These are phyloP conservation scores for Reticulitermes lucifugus DNA, from an alignment of 2,888 invertebrate species.

Conservation along the genomic window DNA sequence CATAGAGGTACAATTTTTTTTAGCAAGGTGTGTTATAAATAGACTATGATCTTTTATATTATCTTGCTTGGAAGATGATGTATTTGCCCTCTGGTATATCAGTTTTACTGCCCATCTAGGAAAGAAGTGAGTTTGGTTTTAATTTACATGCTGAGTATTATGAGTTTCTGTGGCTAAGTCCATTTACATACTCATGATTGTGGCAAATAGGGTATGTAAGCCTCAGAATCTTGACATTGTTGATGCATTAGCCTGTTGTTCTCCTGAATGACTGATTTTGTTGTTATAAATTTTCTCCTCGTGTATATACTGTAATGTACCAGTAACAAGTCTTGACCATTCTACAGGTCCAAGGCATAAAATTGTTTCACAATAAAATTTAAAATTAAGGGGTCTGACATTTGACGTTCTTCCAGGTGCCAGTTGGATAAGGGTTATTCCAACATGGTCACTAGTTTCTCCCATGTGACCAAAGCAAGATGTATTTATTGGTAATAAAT, in stretches of 20 bases:
- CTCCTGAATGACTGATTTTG: conserved; percentile 28
- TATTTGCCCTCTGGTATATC: conserved; percentile 19
- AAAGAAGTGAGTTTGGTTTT: background rate
- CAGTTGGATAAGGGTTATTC: background rate
- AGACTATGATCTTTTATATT: conserved; percentile 11
- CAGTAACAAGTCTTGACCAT: conserved; percentile 12
- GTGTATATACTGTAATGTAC: conserved; percentile 33
- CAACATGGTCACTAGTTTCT: background rate
- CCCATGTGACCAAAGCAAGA: background rate
- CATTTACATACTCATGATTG: background rate
- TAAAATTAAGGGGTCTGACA: background rate
- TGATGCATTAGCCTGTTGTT: conserved; percentile 4
- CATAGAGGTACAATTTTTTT: conserved; percentile 24
- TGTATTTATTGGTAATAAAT: background rate
- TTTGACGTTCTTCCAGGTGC: background rate
- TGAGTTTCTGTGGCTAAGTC: conserved; percentile 37
- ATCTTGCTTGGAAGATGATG: conserved; percentile 24
- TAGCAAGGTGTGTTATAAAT: conserved; percentile 23
- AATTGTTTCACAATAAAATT: background rate
- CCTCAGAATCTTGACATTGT: background rate
- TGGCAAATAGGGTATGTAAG: background rate
- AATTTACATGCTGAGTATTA: conserved; percentile 21
- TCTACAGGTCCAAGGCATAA: conserved; percentile 10
- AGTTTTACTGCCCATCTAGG: conserved; percentile 13
- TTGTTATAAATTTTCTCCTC: conserved; percentile 21